phyloP scores from a whole-genome alignment of 2,797 vertebrate species.

The Platalea minor region DNA sequence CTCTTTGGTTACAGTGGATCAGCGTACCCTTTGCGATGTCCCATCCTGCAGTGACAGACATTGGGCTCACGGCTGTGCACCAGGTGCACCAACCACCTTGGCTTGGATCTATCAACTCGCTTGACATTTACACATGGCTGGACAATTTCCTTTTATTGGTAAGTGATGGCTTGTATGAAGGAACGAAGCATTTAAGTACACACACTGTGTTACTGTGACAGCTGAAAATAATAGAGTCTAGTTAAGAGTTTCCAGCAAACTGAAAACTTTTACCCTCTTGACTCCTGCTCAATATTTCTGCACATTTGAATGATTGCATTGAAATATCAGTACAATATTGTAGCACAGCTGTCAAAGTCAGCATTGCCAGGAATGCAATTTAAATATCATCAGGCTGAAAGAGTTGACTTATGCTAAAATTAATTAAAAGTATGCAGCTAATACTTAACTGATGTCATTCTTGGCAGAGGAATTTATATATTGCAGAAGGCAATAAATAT shows the following conservation, averaged over 20 bases:
- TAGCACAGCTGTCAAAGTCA: background rate
- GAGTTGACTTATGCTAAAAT: constrained; percentile 12
- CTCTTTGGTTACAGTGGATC: constrained; percentile 86
- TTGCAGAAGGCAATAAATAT: constrained; percentile 1
- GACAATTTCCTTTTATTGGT: constrained; percentile 96
- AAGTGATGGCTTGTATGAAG: constrained; percentile 53
- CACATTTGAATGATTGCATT: background rate
- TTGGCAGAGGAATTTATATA: constrained; percentile 1
- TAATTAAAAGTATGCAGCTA: constrained; percentile 12
- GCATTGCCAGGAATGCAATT: constrained; percentile 1
- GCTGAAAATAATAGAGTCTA: background rate
- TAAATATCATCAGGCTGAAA: constrained; percentile 4
- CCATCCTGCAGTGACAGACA: constrained; percentile 91
- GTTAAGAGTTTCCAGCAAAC: constrained; percentile 11
- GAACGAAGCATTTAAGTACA: background rate
- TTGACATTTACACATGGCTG: constrained; percentile 88
- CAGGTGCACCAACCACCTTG: constrained; percentile 88
- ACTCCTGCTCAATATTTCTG: constrained; percentile 10
- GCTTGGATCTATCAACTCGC: constrained; percentile 82
- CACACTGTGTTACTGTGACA: background rate
- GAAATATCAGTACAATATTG: background rate
- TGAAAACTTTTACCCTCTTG: constrained; percentile 6
- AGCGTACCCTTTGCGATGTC: constrained; percentile 93
- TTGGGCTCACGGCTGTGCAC: constrained; percentile 86
- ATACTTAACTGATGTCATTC: constrained; percentile 16